Conservation (phyloP, 2,888 invertebrate species). For the Scaptomyza flava region DNA sequence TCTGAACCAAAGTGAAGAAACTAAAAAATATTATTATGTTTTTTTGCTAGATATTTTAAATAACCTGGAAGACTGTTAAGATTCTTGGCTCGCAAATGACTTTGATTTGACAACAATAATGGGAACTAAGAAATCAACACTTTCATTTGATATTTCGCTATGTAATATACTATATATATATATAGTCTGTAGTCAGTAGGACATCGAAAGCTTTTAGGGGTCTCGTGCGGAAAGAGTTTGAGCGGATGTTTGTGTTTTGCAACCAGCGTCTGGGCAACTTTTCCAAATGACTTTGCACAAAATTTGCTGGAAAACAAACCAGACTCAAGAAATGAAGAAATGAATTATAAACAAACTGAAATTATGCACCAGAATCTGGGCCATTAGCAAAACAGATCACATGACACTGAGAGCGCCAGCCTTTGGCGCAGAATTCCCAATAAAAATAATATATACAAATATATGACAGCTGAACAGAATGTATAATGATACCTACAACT, state of each 20-base stretch:
- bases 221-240: slow-evolving; percentile 15
- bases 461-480: neutral
- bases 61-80: neutral
- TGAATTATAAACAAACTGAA: slow-evolving; percentile 10
- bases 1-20: slow-evolving; percentile 17
- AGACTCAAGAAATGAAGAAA: too few relatives aligned
- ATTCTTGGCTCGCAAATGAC: slow-evolving; percentile 4
- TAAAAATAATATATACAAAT: slow-evolving; percentile 7
- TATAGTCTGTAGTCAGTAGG: too few relatives aligned
- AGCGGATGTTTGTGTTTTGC: slow-evolving; percentile 40
- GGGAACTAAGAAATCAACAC: slow-evolving; percentile 18
- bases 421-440: slow-evolving; percentile 24
- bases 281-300: slow-evolving; percentile 61
- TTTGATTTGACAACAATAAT: slow-evolving; percentile 23
- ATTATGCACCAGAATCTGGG: slow-evolving; percentile 33
- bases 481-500: neutral
- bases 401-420: slow-evolving; percentile 4
- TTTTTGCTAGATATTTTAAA: too few relatives aligned
- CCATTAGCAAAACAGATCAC: slow-evolving; percentile 21
- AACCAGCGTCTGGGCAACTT: slow-evolving; percentile 39
- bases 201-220: neutral
- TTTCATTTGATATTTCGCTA: slow-evolving; percentile 20
- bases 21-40: neutral
- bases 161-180: slow-evolving; percentile 2
- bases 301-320: slow-evolving; percentile 16